phyloP scores from a whole-genome alignment of 2,888 invertebrate species.

The Anodontia alba region DNA sequence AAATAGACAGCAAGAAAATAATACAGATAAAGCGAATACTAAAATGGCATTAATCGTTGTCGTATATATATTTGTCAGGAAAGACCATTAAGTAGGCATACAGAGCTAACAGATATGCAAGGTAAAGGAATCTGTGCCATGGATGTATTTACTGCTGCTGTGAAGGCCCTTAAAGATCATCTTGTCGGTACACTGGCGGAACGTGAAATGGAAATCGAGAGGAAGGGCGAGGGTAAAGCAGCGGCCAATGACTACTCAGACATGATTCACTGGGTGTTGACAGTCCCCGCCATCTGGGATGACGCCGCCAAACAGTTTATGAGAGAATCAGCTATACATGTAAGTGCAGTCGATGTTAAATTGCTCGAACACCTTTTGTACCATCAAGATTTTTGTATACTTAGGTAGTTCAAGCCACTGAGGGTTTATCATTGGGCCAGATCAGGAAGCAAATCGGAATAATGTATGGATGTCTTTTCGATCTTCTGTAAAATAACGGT shows the following conservation, averaged over 20 bases:
- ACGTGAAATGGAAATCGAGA: neutral
- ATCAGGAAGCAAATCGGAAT: too few species aligned
- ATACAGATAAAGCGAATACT: too few species aligned
- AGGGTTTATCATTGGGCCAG: too few species aligned
- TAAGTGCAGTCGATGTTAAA: conserved; percentile 3
- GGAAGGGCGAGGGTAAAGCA: too few species aligned
- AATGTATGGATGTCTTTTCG: too few species aligned
- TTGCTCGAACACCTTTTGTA: too few species aligned
- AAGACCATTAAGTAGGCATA: neutral
- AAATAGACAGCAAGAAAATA: too few species aligned
- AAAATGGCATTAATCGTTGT: too few species aligned
- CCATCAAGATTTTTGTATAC: too few species aligned
- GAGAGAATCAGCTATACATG: conserved; percentile 45
- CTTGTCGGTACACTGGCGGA: neutral
- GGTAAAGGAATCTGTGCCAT: conserved; percentile 32
- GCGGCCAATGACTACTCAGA: neutral
- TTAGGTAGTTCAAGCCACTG: too few species aligned
- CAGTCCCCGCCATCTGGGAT: conserved; percentile 43
- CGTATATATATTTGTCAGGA: conserved; percentile 1
- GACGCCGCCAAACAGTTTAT: conserved; percentile 45
- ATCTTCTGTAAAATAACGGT: too few species aligned
- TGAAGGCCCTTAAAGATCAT: conserved; percentile 33
- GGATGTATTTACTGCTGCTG: conserved; percentile 26
- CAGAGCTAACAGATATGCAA: conserved; percentile 3
- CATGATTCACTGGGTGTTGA: conserved; percentile 37